Base-by-base conservation (phyloP, 2,113 vertebrate species). In the Indri indri region DNA sequence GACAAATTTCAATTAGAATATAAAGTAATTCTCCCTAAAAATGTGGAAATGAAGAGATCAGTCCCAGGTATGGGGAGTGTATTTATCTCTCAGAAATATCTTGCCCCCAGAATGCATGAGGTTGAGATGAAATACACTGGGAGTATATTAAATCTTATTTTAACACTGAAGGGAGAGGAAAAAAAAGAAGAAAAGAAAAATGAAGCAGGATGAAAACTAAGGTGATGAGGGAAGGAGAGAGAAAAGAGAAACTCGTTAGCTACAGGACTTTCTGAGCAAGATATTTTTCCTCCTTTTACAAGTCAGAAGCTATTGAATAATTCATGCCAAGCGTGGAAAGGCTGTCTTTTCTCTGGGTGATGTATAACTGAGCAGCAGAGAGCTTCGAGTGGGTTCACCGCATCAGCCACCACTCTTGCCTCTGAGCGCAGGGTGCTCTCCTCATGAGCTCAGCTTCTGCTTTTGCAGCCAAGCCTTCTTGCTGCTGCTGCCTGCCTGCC, bases 221-320 rank as follows among this genome's bases (percentile, higher is more conserved):
- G 76, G 86, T 71, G 73, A 79, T 8, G 52, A 30, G 86, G 92
- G 85, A 82, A 94, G 97, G 92, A 94, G 65, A 84, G 50, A 83
- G 50, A 52, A 54, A 45, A 91, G 88, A 20, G 86, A 79, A 83
- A 97, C 96, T 96, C 91, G 92, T 77, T 98, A 97, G 98, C 95
- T 97, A 95, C 96, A 98, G 97, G 97, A 98, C 98, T 98, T 98
- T 98, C 98, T 95, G 97, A 98, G 98, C 96, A 95, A 94, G 98
- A 96, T 87, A 96, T 98, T 97, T 97, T 93, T 83, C 97, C 97
- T 96, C 97, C 98, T 98, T 98, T 97, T 50, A 97, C 98, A 98
- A 98, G 98, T 98, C 97, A 97, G 98, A 98, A 98, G 98, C 98
- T 98, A 76, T 96, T 99, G 99, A 99, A 99, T 99, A 98, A 99